These are phyloP conservation scores for Plagodis dolabraria DNA, from an alignment of 2,888 invertebrate species.

Conservation along the genomic window DNA sequence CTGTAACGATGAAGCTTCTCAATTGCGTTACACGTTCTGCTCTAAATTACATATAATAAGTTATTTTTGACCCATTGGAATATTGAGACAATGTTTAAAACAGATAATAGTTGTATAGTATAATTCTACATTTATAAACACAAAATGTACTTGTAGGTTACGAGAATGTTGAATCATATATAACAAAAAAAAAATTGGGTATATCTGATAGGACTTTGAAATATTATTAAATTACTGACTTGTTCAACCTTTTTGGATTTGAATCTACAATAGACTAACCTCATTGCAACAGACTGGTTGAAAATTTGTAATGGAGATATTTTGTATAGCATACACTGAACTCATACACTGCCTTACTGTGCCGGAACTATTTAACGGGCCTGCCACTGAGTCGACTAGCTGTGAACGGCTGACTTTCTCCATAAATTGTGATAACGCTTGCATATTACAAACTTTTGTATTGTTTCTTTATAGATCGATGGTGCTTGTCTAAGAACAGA, in stretches of 20 bases:
- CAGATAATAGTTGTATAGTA: slow-evolving; percentile 74
- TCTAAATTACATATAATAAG: slow-evolving; percentile 49
- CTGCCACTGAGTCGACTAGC: slow-evolving; percentile 52
- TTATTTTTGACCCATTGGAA: slow-evolving; percentile 74
- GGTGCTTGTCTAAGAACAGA: slow-evolving; percentile 12
- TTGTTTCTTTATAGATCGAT: slow-evolving; percentile 21
- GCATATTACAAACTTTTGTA: slow-evolving; percentile 38
- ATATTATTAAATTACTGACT: slow-evolving; percentile 72
- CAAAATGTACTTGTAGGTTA: slow-evolving; percentile 83
- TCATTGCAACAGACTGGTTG: slow-evolving; percentile 82
- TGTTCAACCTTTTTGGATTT: slow-evolving; percentile 83
- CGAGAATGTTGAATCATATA: slow-evolving; percentile 81
- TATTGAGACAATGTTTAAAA: slow-evolving; percentile 77
- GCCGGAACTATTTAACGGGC: slow-evolving; percentile 71
- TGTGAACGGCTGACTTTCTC: slow-evolving; percentile 17
- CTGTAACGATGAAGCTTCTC: slow-evolving; percentile 51
- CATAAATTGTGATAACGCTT: slow-evolving; percentile 25
- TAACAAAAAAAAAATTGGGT: slow-evolving; percentile 58
- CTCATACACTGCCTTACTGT: slow-evolving; percentile 79
- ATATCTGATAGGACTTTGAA: slow-evolving; percentile 77
- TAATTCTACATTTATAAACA: slow-evolving; percentile 71
- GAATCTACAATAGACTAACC: slow-evolving; percentile 83
- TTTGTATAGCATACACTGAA: slow-evolving; percentile 82
- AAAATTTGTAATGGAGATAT: slow-evolving; percentile 80
- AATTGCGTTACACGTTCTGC: slow-evolving; percentile 51